Evolutionary conservation across 2,888 invertebrate species (phyloP), one percentile per base, ranked within the genome.

Genomic region (Philhelius pedissequus): DNA sequence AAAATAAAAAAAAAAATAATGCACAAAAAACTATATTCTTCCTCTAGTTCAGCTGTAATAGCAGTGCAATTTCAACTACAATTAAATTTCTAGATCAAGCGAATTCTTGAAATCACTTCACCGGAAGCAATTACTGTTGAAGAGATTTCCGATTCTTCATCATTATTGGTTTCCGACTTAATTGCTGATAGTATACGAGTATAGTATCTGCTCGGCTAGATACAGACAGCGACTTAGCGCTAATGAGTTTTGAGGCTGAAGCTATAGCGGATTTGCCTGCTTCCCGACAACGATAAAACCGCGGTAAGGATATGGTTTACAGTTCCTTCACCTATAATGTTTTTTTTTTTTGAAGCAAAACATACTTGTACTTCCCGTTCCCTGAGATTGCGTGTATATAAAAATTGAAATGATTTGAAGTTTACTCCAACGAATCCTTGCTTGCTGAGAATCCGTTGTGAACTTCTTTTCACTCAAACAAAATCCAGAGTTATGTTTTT

Each of bases 141-240:
- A 76, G 80, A 84, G 84, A 80, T 84, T 84, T 84, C 83, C 79
- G 84, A 79, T 84, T 80, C 80, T 73, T 76, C 84, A 50, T 76
- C 84, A 84, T 84, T 84, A 84, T 84, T 71, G 80, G 80, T 84
- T 84, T 84, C 84, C 84, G 80, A 84, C 80, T 84, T 84, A 80
- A 84, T 84, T 84, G 75, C 84, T 52, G 74, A 79, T 78, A 78
- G 68, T 54, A 54, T 54, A 18, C 27, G 64, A 20, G 43, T 22
- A 20, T 45, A 48, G 27, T 9, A 9, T 27, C 20, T 27, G 62
- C 45, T 38, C 27, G 32, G n/a, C 43, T 48, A 52, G 32, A 58
- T 4, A 7, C 18, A 2, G 2, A 2, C 35, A 18, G 27, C 40
- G 40, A 43, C 40, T 60, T 25, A 38, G 18, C 30, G 30, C 32